Percentiles rank a stretch among this genome's conserved stretches.
Evolutionary conservation across 35 echinoderm and acorn worm genomes (phyloP).

Genomic region (Hemicentrotus pulcherrimus): DNA sequence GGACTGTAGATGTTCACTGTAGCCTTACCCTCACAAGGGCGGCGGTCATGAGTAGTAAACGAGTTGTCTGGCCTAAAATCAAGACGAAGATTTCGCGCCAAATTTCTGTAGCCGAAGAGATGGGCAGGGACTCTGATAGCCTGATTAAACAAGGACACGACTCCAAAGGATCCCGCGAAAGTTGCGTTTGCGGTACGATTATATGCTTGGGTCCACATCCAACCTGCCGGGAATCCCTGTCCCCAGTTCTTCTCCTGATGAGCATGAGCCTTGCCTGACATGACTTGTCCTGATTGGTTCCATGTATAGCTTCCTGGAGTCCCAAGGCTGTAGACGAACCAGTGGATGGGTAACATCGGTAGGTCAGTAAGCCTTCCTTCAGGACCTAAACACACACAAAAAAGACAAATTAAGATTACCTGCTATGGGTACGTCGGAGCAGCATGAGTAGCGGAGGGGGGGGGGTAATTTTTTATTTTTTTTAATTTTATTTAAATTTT

Average conservation of each 20-base stretch:
- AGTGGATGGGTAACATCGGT: constrained; percentile 81
- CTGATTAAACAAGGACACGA: constrained; percentile 19
- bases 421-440: background rate
- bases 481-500: background rate
- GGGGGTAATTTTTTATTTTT: background rate
- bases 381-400: constrained; percentile 57
- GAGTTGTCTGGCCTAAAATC: constrained; percentile 79
- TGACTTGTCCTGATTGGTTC: constrained; percentile 43
- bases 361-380: constrained; percentile 72
- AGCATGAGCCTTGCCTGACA: constrained; percentile 60
- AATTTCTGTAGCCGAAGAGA: constrained; percentile 84
- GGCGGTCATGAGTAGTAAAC: background rate
- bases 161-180: constrained; percentile 81
- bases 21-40: constrained; percentile 67
- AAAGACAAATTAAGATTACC: constrained; percentile 22
- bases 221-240: constrained; percentile 72
- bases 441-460: background rate
- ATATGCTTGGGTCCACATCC: constrained; percentile 86
- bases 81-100: constrained; percentile 48
- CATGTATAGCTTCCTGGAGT: constrained; percentile 76
- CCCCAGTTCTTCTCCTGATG: constrained; percentile 99
- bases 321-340: constrained; percentile 92
- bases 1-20: constrained; percentile 42
- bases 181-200: constrained; percentile 46
- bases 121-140: constrained; percentile 50